Conservation (phyloP, 2,888 invertebrate species). For the Stenurella melanura region DNA sequence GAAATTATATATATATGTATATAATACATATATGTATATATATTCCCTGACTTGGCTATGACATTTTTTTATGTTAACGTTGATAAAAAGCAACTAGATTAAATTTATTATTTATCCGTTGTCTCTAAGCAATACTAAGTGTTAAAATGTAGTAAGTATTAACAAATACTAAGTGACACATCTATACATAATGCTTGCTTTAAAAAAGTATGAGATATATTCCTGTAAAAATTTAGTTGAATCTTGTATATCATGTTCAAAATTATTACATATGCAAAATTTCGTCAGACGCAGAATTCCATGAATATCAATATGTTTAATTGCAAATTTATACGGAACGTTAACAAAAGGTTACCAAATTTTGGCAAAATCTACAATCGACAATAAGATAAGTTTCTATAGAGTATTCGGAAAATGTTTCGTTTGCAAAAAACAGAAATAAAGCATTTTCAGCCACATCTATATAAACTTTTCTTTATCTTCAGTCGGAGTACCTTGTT, state of each 20-base stretch:
- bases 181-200: constrained; percentile 48
- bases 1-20: constrained; percentile 1
- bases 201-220: constrained; percentile 44
- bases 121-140: constrained; percentile 52
- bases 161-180: constrained; percentile 47
- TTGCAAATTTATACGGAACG: no score
- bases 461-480: no score
- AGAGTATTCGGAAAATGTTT: no score
- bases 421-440: no score
- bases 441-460: no score
- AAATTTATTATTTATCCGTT: constrained; percentile 42
- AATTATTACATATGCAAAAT: constrained; percentile 16
- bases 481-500: no score
- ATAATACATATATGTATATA: not conserved
- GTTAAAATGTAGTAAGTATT: constrained; percentile 49
- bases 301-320: not conserved
- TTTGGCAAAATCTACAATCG: no score
- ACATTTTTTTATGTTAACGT: constrained; percentile 37
- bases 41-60: constrained; percentile 38
- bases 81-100: constrained; percentile 31
- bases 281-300: not conserved
- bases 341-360: no score
- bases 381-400: no score
- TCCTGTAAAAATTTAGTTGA: constrained; percentile 41
- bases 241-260: constrained; percentile 50